Evolutionary conservation across 2,888 invertebrate species (phyloP), one percentile per base, ranked within the genome.

Genomic region (Emesis russula): DNA sequence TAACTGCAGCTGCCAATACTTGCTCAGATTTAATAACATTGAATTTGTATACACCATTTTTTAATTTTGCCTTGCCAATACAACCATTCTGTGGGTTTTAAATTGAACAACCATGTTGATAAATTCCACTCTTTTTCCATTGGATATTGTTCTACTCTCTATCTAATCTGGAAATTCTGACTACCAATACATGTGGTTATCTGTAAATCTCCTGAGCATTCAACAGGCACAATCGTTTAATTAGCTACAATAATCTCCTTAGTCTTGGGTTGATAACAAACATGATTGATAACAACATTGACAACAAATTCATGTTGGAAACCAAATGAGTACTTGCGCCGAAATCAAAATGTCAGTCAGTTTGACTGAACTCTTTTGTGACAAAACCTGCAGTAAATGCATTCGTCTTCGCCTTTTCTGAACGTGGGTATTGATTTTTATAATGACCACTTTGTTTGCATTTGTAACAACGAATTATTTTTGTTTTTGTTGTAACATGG

Each of bases 301-400:
- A 36, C 66, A 85, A 78, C 15, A 80, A 68, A 63, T 85, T 88
- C 25, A 76, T 41, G 38, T 85, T 76, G n/a, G 83, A 41, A 0
- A 85, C 73, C 53, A 92, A 33, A 75, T 92, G 94, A 0, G 73
- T 79, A 53, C 95, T 94, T 1, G 93, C 93, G 9, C 92, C 90
- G 53, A 86, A 87, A 53, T 92, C 90, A 0, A 66, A 66, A 31
- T 66, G 66, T 31, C 66, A 66, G 66, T 66, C 66, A 3, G 66
- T 9, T 66, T 66, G 31, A 66, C 31, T 66, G 66, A 66, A 66
- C 31, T 66, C 66, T 3, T 3, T 66, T 9, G 18, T 63, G 2
- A 63, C 18, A 92, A 93, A 94, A 4, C 90, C 71, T 31, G 89
- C 92, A 83, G 88, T 92, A 58, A 94, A 94, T 44, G 89, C 92